These are phyloP conservation scores for Lophotis ruficrista DNA, from an alignment of 2,113 vertebrate species.

Conservation along the genomic window DNA sequence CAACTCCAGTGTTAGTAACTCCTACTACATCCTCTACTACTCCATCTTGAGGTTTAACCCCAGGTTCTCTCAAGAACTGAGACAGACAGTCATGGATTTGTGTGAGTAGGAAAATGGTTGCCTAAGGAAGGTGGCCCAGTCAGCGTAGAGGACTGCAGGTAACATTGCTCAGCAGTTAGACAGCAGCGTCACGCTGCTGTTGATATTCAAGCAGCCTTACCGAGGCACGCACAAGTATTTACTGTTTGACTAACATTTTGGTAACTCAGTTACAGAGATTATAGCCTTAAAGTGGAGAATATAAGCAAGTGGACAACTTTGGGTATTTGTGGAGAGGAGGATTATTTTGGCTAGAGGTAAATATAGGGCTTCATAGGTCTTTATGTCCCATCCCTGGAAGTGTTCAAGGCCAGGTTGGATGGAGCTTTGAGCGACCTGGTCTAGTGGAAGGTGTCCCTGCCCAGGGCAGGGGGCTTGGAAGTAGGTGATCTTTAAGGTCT, in stretches of 20 bases:
- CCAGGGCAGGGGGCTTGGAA: too few species aligned
- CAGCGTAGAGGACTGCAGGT: neutral
- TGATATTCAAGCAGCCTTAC: neutral
- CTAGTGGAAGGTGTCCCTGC: too few species aligned
- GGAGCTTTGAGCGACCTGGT: too few species aligned
- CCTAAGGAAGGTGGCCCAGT: neutral
- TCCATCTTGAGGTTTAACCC: neutral
- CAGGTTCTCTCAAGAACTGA: neutral
- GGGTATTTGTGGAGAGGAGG: neutral
- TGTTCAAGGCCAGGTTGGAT: too few species aligned
- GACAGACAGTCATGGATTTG: fast-evolving
- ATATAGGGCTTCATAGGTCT: neutral
- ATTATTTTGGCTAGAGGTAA: neutral
- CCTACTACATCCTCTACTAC: neutral
- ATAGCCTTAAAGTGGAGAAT: neutral
- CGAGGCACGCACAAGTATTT: neutral
- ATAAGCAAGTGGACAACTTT: neutral
- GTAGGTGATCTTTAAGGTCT: too few species aligned
- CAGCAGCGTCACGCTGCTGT: neutral
- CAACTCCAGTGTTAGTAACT: neutral
- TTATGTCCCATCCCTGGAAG: too few species aligned
- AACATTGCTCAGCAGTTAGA: neutral
- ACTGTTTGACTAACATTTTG: neutral
- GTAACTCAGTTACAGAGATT: neutral
- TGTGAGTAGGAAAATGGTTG: neutral